phyloP scores from a whole-genome alignment of 2,888 invertebrate species.

The Dolichopus griseipennis region DNA sequence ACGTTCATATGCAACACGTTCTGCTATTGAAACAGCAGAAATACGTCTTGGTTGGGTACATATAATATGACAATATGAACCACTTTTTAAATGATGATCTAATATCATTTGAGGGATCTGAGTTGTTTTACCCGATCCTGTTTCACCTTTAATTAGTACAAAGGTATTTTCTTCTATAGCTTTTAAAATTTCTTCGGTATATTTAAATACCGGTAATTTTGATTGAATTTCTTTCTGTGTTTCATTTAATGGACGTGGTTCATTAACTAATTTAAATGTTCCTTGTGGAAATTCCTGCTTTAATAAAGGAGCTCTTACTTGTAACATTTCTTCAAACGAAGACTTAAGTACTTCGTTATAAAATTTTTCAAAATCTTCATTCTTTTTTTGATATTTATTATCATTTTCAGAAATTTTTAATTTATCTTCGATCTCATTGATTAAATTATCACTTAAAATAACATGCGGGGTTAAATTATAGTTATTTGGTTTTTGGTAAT shows the following conservation, averaged over 20 bases:
- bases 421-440: background rate
- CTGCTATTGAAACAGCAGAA: conserved; percentile 81
- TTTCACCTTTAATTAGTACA: conserved; percentile 68
- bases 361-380: background rate
- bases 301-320: background rate
- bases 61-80: conserved; percentile 65
- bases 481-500: too few species aligned
- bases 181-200: background rate
- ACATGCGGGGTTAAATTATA: background rate
- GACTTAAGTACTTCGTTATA: background rate
- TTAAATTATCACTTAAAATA: background rate
- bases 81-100: conserved; percentile 61
- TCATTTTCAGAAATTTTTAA: background rate
- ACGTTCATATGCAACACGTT: conserved; percentile 79
- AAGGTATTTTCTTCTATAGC: conserved; percentile 31
- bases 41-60: conserved; percentile 90
- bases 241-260: background rate
- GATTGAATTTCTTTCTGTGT: conserved; percentile 43
- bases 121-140: conserved; percentile 92
- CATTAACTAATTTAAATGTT: background rate
- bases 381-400: background rate
- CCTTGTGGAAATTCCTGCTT: background rate
- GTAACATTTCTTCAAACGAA: background rate
- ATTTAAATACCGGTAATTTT: background rate
- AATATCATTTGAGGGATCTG: conserved; percentile 85